A percentile compares a stretch with the other conserved stretches of the same genome.
phyloP scores from a whole-genome alignment of 2,888 invertebrate genomes.

The Vanessa cardui region DNA sequence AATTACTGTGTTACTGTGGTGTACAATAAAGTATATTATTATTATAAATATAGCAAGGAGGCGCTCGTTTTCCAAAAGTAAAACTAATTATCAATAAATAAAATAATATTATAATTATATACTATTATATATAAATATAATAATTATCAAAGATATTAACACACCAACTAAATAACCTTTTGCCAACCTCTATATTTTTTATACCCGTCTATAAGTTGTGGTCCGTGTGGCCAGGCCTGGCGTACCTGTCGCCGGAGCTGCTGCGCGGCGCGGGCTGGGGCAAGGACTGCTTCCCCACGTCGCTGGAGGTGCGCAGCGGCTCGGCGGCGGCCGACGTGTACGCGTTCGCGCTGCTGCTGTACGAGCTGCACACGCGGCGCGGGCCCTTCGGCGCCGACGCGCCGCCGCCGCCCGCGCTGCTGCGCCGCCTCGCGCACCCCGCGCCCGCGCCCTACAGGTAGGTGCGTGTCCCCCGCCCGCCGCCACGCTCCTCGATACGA shows the following conservation, averaged over 20 bases:
- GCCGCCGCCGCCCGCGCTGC: constrained; percentile 85
- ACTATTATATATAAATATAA: no score
- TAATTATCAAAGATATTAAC: no score
- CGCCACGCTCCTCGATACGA: not conserved
- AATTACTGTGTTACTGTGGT: no score
- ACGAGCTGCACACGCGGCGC: constrained; percentile 92
- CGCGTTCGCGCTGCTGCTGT: constrained; percentile 93
- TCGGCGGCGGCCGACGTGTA: constrained; percentile 92
- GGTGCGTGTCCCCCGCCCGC: constrained; percentile 55
- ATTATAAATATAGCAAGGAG: no score
- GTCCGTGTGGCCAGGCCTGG: constrained; percentile 78
- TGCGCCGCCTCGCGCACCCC: constrained; percentile 83
- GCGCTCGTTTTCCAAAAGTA: no score
- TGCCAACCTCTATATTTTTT: no score
- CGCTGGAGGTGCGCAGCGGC: constrained; percentile 73
- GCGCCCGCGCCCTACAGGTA: constrained; percentile 84
- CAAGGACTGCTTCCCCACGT: constrained; percentile 53
- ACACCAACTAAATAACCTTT: no score
- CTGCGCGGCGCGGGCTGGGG: constrained; percentile 81
- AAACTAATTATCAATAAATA: no score
- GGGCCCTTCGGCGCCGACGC: constrained; percentile 92
- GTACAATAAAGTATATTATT: no score
- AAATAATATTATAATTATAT: no score
- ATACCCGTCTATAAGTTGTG: not conserved
- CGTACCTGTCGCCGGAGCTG: constrained; percentile 92